Base-by-base conservation (phyloP, 2,113 vertebrate genomes). In the Dascyllus trimaculatus region DNA sequence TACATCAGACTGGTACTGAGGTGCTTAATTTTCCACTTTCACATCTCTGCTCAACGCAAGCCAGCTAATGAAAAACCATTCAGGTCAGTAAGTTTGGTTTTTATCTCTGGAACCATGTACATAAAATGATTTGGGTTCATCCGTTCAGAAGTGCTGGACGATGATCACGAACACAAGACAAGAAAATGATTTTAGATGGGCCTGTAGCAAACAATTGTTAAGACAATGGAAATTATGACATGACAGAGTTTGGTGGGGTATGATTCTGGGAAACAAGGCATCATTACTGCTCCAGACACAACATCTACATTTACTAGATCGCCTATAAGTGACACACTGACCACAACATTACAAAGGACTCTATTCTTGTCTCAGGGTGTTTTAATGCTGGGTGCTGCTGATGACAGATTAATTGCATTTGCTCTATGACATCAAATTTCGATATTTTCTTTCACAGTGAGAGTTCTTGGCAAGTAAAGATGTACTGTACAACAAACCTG, bases 1-100 rank as follows among this genome's bases (percentile, higher is more conserved):
- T 77, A 24, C 73, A 85, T 87, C 76, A 78, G 52, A 78, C 80
- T 35, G 26, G 45, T 84, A 56, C 70, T 71, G 67, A 51, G 78
- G 46, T 78, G 19, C 71, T 84, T 88, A 69, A 75, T 85, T 88
- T 75, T 84, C 81, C 48, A 74, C 63, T 87, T 85, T 78, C 71
- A 56, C 59, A 82, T 91, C 69, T 87, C 69, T 19, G 4, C 73
- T 67, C 10, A 4, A 76, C 35, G 82, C 21, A 19, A 13, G 63
- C 60, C 35, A 29, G 25, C 24, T 26, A 82, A 84, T 65, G 63
- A 69, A 68, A 88, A 89, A 60, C 11, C 81, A 66, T 85, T 88
- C 56, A 63, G 71, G 74, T 84, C 59, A 48, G 32, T 72, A 25
- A 40, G 38, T 71, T 63, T 57, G 54, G 11, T 15, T 71, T n/a